Evolutionary conservation across 1,140 invertebrate genomes (phyloP).

Genomic region (Danaus plexippus): DNA sequence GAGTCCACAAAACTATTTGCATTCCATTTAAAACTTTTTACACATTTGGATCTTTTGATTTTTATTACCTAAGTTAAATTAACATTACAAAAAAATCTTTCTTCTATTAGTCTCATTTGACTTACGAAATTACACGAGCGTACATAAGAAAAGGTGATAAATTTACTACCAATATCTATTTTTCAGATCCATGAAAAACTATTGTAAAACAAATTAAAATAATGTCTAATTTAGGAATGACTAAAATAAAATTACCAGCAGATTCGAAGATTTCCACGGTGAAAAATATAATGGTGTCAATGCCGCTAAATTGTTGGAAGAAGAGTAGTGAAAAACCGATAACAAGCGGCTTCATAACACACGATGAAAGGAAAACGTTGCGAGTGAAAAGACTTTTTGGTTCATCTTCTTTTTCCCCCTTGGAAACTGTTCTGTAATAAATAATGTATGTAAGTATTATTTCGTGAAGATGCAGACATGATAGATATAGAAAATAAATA

Average conservation of each 20-base stretch:
- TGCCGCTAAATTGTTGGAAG: constrained; percentile 79
- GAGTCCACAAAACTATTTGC: too few species aligned
- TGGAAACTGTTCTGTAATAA: constrained; percentile 31
- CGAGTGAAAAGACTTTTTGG: constrained; percentile 54
- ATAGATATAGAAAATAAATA: constrained; percentile 14
- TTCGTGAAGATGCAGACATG: not conserved
- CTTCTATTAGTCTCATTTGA: too few species aligned
- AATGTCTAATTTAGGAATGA: too few species aligned
- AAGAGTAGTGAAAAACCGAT: constrained; percentile 70
- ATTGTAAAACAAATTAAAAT: too few species aligned
- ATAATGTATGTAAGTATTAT: not conserved
- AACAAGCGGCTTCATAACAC: constrained; percentile 61
- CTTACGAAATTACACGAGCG: too few species aligned
- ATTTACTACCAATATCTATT: too few species aligned
- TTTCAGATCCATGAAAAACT: too few species aligned
- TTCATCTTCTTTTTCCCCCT: constrained; percentile 22
- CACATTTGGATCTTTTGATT: too few species aligned
- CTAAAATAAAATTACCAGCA: constrained; percentile 41
- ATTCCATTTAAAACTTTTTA: too few species aligned
- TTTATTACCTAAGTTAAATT: too few species aligned
- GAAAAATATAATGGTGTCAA: constrained; percentile 80
- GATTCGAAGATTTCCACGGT: constrained; percentile 76
- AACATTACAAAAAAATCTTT: too few species aligned
- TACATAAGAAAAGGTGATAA: too few species aligned
- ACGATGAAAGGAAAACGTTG: constrained; percentile 62